Evolutionary conservation across 2,888 invertebrate species (phyloP).

Genomic region (Drosophila borealis): DNA sequence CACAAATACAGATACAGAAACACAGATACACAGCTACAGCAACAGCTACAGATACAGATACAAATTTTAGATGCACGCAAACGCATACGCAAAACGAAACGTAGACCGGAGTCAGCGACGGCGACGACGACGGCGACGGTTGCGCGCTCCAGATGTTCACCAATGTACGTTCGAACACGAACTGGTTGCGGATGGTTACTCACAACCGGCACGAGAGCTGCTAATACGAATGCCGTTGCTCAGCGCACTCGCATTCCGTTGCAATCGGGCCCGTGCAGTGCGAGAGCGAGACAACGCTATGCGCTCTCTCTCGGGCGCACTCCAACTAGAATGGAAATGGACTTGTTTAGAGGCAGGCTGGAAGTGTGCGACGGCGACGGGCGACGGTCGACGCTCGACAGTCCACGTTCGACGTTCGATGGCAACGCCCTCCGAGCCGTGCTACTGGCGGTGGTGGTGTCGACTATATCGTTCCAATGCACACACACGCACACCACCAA

Average conservation of each 20-base stretch:
- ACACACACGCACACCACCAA: slow-evolving; percentile 15
- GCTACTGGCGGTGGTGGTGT: slow-evolving; percentile 51
- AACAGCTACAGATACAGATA: slow-evolving; percentile 27
- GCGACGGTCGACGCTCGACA: slow-evolving; percentile 39
- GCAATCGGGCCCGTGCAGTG: slow-evolving; percentile 50
- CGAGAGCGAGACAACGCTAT: slow-evolving; percentile 58
- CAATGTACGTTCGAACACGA: slow-evolving; percentile 84
- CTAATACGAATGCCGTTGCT: slow-evolving; percentile 69
- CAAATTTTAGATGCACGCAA: slow-evolving; percentile 44
- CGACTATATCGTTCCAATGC: slow-evolving; percentile 47
- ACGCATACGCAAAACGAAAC: slow-evolving; percentile 44
- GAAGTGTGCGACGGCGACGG: not conserved
- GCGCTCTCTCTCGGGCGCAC: slow-evolving; percentile 17
- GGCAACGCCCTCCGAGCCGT: slow-evolving; percentile 54
- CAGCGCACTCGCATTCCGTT: slow-evolving; percentile 66
- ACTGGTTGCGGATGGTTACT: slow-evolving; percentile 80
- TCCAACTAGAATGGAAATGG: slow-evolving; percentile 63
- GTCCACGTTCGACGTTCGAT: slow-evolving; percentile 8
- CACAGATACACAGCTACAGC: slow-evolving; percentile 10
- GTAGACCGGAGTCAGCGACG: slow-evolving; percentile 44
- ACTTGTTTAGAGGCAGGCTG: slow-evolving; percentile 9
- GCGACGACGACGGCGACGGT: slow-evolving; percentile 44
- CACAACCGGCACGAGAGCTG: slow-evolving; percentile 67
- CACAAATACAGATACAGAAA: slow-evolving; percentile 18
- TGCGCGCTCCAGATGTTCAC: slow-evolving; percentile 82